Percentiles rank a stretch among this genome's conserved stretches.
These are phyloP conservation scores for Atta cephalotes DNA, from an alignment of 1,140 invertebrate genomes.

Conservation along the genomic window DNA sequence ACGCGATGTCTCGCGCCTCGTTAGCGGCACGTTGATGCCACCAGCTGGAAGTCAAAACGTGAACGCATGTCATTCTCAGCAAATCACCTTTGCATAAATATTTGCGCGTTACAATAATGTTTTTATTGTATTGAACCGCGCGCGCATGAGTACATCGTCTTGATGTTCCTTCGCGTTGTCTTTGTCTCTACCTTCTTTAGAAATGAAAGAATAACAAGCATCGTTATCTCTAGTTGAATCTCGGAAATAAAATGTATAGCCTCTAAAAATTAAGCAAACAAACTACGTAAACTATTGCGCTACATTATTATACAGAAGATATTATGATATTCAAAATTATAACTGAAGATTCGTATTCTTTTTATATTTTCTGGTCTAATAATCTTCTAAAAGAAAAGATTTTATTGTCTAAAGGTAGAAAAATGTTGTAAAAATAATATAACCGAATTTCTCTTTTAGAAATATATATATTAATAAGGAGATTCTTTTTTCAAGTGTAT, in stretches of 20 bases:
- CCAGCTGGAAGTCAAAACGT: conserved; percentile 49
- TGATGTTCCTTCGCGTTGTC: background rate
- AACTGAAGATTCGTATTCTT: background rate
- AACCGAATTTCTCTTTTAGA: background rate
- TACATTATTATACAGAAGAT: background rate
- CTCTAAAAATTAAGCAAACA: conserved; percentile 4
- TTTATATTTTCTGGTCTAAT: background rate
- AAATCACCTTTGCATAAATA: conserved; percentile 60
- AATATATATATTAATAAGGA: too few species aligned
- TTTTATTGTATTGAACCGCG: conserved; percentile 49
- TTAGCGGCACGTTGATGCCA: conserved; percentile 65
- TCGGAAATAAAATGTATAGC: background rate
- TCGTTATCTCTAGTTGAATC: background rate
- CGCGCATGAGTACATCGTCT: background rate
- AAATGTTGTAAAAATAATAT: background rate
- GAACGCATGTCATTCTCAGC: background rate
- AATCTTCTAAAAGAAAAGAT: background rate
- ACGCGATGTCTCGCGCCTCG: conserved; percentile 59
- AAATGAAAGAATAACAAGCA: background rate
- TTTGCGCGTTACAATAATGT: conserved; percentile 37
- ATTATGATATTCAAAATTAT: background rate
- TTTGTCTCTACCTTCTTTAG: background rate
- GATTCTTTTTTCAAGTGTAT: too few species aligned
- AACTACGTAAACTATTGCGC: background rate
- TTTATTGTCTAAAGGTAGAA: background rate